These are phyloP conservation scores for Hermatobates lingyangjiaoensis DNA, from an alignment of 1,140 invertebrate species.

Conservation along the genomic window DNA sequence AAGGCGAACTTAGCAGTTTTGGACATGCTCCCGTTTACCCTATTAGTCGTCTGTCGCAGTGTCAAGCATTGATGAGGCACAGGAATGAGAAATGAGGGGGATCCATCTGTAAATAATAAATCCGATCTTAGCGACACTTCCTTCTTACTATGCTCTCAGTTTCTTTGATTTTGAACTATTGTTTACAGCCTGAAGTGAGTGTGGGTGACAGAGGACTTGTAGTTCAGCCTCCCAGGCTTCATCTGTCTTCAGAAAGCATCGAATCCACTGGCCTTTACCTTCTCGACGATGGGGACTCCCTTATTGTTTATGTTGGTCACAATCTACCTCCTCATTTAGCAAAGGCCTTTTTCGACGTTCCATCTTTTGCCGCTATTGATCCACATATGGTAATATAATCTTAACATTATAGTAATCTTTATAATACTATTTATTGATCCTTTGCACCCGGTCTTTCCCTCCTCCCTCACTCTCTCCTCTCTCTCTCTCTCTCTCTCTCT, in stretches of 20 bases:
- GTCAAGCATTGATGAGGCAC: background rate
- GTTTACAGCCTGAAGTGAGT: constrained; percentile 21
- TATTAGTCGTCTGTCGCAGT: too few relatives aligned
- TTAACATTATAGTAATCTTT: too few relatives aligned
- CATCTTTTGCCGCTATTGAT: constrained; percentile 37
- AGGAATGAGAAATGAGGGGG: too few relatives aligned
- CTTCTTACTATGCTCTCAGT: constrained; percentile 3
- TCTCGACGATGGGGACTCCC: constrained; percentile 65
- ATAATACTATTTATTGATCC: too few relatives aligned
- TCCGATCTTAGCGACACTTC: constrained; percentile 1
- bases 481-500: too few relatives aligned
- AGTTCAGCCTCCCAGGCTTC: constrained; percentile 29
- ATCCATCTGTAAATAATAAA: background rate
- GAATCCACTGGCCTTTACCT: constrained; percentile 80
- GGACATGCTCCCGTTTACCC: too few relatives aligned
- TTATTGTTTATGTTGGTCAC: constrained; percentile 75
- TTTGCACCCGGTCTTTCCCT: too few relatives aligned
- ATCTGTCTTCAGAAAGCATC: constrained; percentile 46
- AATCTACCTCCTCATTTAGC: constrained; percentile 57
- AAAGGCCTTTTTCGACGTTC: constrained; percentile 45
- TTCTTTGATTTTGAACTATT: background rate
- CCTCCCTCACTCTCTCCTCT: too few relatives aligned
- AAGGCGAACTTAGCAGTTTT: too few relatives aligned
- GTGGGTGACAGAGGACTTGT: constrained; percentile 17
- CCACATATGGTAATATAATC: constrained; percentile 38